These are phyloP conservation scores for Helicoverpa zea DNA, from an alignment of 1,140 invertebrate genomes.

Conservation along the genomic window DNA sequence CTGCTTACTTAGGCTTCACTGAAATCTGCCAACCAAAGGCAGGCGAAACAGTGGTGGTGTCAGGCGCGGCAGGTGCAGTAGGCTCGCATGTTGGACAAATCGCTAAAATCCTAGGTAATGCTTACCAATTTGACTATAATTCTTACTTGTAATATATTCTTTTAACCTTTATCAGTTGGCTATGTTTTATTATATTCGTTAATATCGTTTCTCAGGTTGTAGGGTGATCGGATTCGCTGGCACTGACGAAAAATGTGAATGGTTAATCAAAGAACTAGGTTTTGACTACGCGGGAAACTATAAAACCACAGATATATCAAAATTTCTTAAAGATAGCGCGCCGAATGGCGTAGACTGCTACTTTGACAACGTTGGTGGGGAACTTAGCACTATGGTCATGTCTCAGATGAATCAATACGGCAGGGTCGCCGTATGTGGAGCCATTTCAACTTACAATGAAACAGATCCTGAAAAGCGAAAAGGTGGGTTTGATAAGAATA, in stretches of 20 bases:
- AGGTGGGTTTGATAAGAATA: constrained; percentile 58
- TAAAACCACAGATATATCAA: constrained; percentile 87
- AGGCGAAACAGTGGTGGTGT: constrained; percentile 90
- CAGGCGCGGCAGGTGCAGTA: constrained; percentile 89
- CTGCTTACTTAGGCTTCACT: constrained; percentile 92
- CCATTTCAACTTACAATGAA: constrained; percentile 88
- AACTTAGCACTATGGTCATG: constrained; percentile 87
- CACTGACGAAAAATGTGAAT: constrained; percentile 90
- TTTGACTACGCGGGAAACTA: constrained; percentile 92
- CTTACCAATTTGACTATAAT: no score
- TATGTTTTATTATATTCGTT: no score
- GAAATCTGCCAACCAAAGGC: constrained; percentile 90
- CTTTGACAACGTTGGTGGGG: constrained; percentile 92
- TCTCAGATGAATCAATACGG: constrained; percentile 88
- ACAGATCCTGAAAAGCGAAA: constrained; percentile 69
- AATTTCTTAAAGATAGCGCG: constrained; percentile 87
- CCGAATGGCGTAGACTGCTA: constrained; percentile 90
- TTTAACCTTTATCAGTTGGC: no score
- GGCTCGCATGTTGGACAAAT: constrained; percentile 92
- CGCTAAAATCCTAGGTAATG: constrained; percentile 88
- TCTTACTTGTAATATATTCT: no score
- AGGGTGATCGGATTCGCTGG: constrained; percentile 91
- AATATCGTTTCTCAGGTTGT: constrained; percentile 82
- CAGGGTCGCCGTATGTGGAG: constrained; percentile 88
- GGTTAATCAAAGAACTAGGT: constrained; percentile 89